Percentiles rank a stretch among this genome's conserved stretches.
phyloP scores from a whole-genome alignment of 2,113 vertebrate species.

The Ptychochromis oligacanthus region DNA sequence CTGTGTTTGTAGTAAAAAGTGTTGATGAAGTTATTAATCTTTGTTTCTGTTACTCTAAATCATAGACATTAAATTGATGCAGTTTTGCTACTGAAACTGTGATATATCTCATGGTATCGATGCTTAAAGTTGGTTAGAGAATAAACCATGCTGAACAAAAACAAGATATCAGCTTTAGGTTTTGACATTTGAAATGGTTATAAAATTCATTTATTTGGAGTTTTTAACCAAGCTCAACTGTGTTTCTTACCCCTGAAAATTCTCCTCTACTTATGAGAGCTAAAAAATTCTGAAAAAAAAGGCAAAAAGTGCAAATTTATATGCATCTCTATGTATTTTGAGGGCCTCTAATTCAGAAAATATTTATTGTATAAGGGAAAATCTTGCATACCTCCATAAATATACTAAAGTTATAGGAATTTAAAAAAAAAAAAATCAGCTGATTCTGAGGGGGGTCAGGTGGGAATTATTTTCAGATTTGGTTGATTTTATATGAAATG shows the following conservation, averaged over 20 bases:
- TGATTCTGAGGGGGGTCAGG: too few relatives aligned
- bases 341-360: not conserved
- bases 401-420: not conserved
- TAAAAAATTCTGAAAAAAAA: not conserved
- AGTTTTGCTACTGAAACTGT: too few relatives aligned
- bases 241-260: not conserved
- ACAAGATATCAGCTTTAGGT: too few relatives aligned
- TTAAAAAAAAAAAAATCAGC: too few relatives aligned
- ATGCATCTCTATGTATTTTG: not conserved
- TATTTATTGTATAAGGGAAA: not conserved
- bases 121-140: too few relatives aligned
- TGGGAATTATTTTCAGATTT: too few relatives aligned
- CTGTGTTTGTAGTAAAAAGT: not conserved
- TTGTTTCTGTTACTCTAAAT: not conserved
- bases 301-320: not conserved
- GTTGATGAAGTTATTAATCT: not conserved
- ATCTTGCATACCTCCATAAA: not conserved
- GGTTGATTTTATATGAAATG: too few relatives aligned
- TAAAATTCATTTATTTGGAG: too few relatives aligned
- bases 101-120: too few relatives aligned
- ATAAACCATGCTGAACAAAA: too few relatives aligned
- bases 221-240: not conserved
- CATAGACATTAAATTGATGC: too few relatives aligned
- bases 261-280: not conserved
- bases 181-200: too few relatives aligned